Evolutionary conservation across 2,113 vertebrate species (phyloP).

Genomic region (Pangasianodon gigas): DNA sequence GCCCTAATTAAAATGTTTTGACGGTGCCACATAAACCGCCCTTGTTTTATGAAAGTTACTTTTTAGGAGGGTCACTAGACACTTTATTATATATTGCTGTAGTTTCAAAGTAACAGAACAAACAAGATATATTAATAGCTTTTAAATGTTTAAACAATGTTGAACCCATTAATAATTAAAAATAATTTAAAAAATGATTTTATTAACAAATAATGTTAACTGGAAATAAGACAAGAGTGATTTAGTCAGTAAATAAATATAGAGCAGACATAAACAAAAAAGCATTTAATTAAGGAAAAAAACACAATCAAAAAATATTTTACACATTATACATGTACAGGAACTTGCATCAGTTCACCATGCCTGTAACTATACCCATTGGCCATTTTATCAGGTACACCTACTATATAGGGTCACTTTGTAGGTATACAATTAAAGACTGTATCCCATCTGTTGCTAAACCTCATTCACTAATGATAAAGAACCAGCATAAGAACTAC

Average conservation of each 20-base stretch:
- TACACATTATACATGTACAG: slow-evolving; percentile 38
- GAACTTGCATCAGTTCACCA: not conserved
- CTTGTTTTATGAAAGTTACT: slow-evolving; percentile 35
- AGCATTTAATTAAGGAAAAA: slow-evolving; percentile 36
- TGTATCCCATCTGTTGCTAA: not conserved
- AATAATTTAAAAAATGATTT: not conserved
- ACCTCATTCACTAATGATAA: not conserved
- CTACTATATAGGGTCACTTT: not conserved
- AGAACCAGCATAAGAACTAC: not conserved
- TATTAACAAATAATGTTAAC: slow-evolving; percentile 51
- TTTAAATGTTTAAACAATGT: not conserved
- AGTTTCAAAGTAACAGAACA: not conserved
- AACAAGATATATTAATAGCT: not conserved
- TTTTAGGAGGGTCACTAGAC: not conserved
- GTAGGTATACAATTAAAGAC: not conserved
- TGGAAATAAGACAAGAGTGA: slow-evolving; percentile 48
- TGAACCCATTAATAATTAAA: not conserved
- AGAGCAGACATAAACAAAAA: slow-evolving; percentile 40
- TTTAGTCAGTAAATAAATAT: slow-evolving; percentile 65
- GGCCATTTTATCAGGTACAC: not conserved
- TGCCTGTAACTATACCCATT: not conserved
- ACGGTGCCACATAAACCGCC: slow-evolving; percentile 34
- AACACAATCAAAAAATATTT: slow-evolving; percentile 28
- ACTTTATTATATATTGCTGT: not conserved
- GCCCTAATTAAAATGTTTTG: slow-evolving; percentile 67